Evolutionary conservation across 2,888 invertebrate species (phyloP).

Genomic region (Allophyes oxyacanthae): DNA sequence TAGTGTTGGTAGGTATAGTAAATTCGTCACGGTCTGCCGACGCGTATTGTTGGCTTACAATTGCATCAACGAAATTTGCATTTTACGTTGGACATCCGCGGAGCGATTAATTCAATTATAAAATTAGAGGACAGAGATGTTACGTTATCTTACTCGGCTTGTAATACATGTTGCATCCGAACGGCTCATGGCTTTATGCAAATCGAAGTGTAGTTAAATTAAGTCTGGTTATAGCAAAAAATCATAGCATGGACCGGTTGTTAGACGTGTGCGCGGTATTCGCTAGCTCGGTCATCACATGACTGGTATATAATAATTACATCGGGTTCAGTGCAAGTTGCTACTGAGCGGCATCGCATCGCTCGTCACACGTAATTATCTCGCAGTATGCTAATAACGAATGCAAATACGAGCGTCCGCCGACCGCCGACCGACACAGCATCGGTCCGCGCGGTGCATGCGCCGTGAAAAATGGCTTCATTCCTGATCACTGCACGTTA

Average conservation of each 20-base stretch:
- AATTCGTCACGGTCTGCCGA: conserved; percentile 78
- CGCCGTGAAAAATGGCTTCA: conserved; percentile 81
- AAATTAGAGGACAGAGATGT: conserved; percentile 66
- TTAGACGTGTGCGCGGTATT: conserved; percentile 47
- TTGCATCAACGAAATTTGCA: conserved; percentile 84
- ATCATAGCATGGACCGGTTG: conserved; percentile 39
- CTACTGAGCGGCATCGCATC: conserved; percentile 67
- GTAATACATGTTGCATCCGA: conserved; percentile 51
- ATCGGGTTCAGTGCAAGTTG: conserved; percentile 62
- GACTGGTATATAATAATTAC: conserved; percentile 73
- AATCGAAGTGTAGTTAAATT: conserved; percentile 59
- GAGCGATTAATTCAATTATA: conserved; percentile 80
- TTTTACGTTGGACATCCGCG: conserved; percentile 78
- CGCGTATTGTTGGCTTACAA: conserved; percentile 77
- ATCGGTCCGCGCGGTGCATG: conserved; percentile 53
- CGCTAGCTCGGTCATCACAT: conserved; percentile 59
- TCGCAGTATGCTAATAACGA: conserved; percentile 81
- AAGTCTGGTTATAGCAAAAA: conserved; percentile 50
- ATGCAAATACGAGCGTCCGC: conserved; percentile 79
- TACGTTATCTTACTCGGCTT: conserved; percentile 49
- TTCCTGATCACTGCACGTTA: conserved; percentile 59
- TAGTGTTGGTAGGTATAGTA: conserved; percentile 68
- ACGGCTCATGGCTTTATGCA: conserved; percentile 62
- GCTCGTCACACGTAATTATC: conserved; percentile 85
- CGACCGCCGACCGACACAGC: conserved; percentile 59